Percentiles rank a stretch among this genome's conserved stretches.
Conservation (phyloP, 2,113 vertebrate species). For the Melanocharis versteri region DNA sequence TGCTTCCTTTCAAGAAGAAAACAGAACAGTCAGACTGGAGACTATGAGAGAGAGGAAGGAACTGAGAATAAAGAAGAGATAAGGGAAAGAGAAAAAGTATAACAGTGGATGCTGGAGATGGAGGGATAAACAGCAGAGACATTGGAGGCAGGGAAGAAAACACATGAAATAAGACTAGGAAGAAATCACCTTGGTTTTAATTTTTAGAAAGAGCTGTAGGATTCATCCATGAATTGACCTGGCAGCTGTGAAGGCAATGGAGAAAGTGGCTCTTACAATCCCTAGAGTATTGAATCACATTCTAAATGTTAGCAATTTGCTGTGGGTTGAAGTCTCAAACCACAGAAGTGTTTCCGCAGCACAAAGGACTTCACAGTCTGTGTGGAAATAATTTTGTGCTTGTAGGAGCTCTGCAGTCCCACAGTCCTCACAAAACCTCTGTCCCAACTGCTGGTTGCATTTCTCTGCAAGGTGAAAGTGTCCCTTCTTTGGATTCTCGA, state of each 20-base stretch:
- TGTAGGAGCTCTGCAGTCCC: neutral
- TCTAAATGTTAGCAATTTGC: neutral
- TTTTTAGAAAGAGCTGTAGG: neutral
- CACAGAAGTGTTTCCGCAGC: neutral
- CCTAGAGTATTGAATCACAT: neutral
- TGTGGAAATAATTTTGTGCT: neutral
- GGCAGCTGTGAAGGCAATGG: neutral
- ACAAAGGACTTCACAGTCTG: neutral
- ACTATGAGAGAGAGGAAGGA: neutral
- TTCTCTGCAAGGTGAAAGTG: neutral
- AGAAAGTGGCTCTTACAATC: neutral
- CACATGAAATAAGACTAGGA: neutral
- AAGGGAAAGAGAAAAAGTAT: neutral
- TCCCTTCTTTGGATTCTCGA: neutral
- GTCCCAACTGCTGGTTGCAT: neutral
- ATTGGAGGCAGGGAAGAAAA: neutral
- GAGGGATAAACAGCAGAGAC: neutral
- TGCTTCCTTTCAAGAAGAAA: constrained; percentile 21
- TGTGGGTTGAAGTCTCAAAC: neutral
- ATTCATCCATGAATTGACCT: neutral
- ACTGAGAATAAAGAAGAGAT: neutral
- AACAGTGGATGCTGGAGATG: neutral
- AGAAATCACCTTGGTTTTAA: neutral
- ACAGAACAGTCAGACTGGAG: neutral
- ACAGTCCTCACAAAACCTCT: neutral